Evolutionary conservation across 2,888 invertebrate genomes (phyloP).

Genomic region (Ormyrus thymus): DNA sequence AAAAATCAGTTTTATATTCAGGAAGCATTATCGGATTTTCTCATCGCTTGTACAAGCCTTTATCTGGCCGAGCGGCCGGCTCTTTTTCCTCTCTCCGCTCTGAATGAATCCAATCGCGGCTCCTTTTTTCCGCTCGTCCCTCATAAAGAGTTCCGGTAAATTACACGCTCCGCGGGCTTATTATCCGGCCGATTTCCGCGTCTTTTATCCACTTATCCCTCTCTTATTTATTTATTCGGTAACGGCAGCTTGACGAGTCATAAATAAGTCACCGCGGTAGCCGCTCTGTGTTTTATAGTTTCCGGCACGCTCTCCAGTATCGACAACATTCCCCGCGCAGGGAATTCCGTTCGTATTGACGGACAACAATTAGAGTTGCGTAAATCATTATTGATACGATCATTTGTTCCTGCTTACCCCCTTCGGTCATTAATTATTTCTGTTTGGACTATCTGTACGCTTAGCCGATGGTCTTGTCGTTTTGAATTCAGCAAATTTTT

Average conservation of each 20-base stretch:
- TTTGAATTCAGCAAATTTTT: too few species aligned
- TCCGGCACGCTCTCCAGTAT: conserved; percentile 1
- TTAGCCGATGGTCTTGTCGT: too few species aligned
- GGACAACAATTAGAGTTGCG: not conserved
- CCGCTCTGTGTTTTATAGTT: conserved; percentile 8
- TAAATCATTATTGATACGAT: not conserved
- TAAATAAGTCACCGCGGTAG: conserved; percentile 19
- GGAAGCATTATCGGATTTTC: conserved; percentile 8
- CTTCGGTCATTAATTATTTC: not conserved
- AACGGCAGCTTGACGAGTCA: not conserved
- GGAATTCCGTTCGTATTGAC: too few species aligned
- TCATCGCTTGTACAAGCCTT: not conserved
- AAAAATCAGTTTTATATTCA: not conserved
- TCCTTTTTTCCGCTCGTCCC: conserved; percentile 7
- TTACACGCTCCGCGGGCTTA: conserved; percentile 25
- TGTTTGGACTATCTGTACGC: not conserved
- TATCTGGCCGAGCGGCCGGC: not conserved
- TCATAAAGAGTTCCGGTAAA: conserved; percentile 4
- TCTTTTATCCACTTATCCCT: conserved; percentile 13
- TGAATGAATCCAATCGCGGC: conserved; percentile 1
- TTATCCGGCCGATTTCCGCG: conserved; percentile 25
- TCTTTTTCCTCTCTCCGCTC: not conserved
- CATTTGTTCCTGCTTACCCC: not conserved
- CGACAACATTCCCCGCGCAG: too few species aligned
- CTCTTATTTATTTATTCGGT: conserved; percentile 19